Conservation (phyloP, 2,888 invertebrate species). For the Tetragnatha montana region DNA sequence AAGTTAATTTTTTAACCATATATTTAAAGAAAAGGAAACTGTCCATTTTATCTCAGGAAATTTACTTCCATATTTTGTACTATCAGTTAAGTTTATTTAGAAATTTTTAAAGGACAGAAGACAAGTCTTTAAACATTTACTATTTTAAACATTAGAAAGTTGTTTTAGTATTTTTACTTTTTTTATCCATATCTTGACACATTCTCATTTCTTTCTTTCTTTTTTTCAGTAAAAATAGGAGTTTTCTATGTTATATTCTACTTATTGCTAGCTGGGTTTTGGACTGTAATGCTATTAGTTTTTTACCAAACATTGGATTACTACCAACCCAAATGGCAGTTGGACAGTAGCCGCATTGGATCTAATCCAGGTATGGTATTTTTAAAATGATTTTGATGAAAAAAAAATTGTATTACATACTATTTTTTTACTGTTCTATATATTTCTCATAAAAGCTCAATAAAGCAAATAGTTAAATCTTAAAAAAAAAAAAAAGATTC, state of each 20-base stretch:
- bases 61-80: background rate
- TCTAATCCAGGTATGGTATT: slow-evolving; percentile 88
- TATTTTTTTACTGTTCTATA: too few species aligned
- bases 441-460: too few species aligned
- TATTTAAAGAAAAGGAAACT: too few species aligned
- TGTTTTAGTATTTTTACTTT: too few species aligned
- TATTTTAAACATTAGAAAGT: background rate
- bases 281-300: slow-evolving; percentile 93
- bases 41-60: background rate
- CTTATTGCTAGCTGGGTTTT: slow-evolving; percentile 92
- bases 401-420: too few species aligned
- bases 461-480: too few species aligned
- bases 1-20: too few species aligned
- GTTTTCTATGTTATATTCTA: slow-evolving; percentile 98
- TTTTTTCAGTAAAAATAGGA: slow-evolving; percentile 89
- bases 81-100: background rate
- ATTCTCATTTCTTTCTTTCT: background rate
- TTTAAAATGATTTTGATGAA: background rate
- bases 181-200: too few species aligned
- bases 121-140: background rate
- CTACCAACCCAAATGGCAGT: slow-evolving; percentile 91
- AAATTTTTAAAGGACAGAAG: background rate
- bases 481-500: too few species aligned
- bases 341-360: slow-evolving; percentile 90
- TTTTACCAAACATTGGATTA: slow-evolving; percentile 94